phyloP scores from a whole-genome alignment of 2,888 invertebrate genomes.

The Lasioglossum lativentre region DNA sequence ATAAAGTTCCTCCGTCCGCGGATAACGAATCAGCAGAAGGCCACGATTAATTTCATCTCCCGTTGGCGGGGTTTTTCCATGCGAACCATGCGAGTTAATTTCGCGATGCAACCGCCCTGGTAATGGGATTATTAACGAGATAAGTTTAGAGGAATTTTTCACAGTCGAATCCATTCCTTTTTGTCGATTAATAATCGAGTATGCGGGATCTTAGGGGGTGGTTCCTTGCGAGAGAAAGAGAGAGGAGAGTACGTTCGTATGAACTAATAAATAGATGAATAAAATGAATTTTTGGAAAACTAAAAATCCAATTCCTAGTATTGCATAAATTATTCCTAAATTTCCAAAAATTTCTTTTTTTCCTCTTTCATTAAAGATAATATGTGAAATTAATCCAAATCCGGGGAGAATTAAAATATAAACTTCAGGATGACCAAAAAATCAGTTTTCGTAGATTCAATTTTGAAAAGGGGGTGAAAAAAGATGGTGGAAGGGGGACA shows the following conservation, averaged over 20 bases:
- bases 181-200: slow-evolving; percentile 69
- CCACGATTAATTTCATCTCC: slow-evolving; percentile 40
- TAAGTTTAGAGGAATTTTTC: slow-evolving; percentile 64
- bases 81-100: slow-evolving; percentile 44
- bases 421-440: too few relatives aligned
- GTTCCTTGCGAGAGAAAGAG: not conserved
- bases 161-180: slow-evolving; percentile 31
- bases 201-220: slow-evolving; percentile 19
- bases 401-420: too few relatives aligned
- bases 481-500: not conserved
- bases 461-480: not conserved
- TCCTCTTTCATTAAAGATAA: too few relatives aligned
- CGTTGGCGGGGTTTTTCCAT: slow-evolving; percentile 29
- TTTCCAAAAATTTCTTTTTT: too few relatives aligned
- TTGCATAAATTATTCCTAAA: too few relatives aligned
- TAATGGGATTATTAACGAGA: slow-evolving; percentile 68
- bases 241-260: not conserved
- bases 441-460: not conserved
- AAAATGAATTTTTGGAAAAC: too few relatives aligned
- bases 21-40: slow-evolving; percentile 1
- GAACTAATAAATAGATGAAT: too few relatives aligned
- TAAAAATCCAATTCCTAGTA: too few relatives aligned
- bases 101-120: slow-evolving; percentile 17
- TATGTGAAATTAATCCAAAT: too few relatives aligned
- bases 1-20: slow-evolving; percentile 22